Conservation (phyloP, 2,797 vertebrate genomes). For the Macroramphosus scolopax region DNA sequence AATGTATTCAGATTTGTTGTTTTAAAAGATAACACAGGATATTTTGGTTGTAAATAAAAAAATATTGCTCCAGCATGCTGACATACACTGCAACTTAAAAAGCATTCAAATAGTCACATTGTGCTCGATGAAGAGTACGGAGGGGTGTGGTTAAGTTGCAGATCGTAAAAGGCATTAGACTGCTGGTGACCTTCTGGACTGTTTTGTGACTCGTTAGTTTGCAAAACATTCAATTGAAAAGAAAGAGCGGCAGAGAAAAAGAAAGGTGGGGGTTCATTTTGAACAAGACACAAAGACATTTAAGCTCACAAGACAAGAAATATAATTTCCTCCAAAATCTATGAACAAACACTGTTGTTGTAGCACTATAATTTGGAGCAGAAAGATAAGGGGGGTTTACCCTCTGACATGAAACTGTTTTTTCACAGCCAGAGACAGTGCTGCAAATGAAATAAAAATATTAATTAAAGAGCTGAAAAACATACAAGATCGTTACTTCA, state of each 20-base stretch:
- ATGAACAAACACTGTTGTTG: conserved; percentile 13
- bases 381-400: not conserved
- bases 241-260: conserved; percentile 28
- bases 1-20: conserved; percentile 74
- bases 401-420: not conserved
- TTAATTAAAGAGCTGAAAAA: no score
- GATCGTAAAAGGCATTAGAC: conserved; percentile 34
- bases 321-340: conserved; percentile 8
- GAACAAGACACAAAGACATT: conserved; percentile 27
- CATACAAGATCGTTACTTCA: no score
- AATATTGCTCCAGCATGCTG: conserved; percentile 61
- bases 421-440: not conserved
- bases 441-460: no score
- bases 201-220: conserved; percentile 55
- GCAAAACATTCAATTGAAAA: conserved; percentile 33
- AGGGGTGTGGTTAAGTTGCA: conserved; percentile 41
- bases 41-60: conserved; percentile 57
- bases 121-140: conserved; percentile 42
- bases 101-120: conserved; percentile 56
- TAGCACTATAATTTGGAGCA: not conserved
- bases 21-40: conserved; percentile 51
- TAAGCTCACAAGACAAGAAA: conserved; percentile 16
- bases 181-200: conserved; percentile 43
- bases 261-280: conserved; percentile 9
- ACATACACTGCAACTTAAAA: conserved; percentile 55